A percentile compares a stretch with the other conserved stretches of the same genome.
Conservation (phyloP, 2,888 invertebrate species). For the Dasysyrphus albostriatus region DNA sequence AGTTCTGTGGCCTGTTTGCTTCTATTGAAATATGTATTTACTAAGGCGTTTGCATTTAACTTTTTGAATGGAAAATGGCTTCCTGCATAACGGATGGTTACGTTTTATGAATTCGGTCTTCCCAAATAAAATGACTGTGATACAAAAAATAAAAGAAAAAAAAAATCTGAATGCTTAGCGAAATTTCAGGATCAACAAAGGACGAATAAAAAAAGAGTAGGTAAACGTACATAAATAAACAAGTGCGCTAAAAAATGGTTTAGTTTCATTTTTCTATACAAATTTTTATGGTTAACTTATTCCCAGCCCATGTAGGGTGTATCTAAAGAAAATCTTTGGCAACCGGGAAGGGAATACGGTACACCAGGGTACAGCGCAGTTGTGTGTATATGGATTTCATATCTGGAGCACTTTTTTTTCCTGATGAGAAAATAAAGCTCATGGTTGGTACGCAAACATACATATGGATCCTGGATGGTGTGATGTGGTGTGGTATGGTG, state of each 20-base stretch:
- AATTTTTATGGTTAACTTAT: slow-evolving; percentile 57
- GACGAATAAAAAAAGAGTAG: slow-evolving; percentile 8
- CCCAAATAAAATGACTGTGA: neutral
- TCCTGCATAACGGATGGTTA: slow-evolving; percentile 17
- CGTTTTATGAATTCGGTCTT: neutral
- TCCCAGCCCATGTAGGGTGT: slow-evolving; percentile 35
- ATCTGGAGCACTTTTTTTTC: slow-evolving; percentile 38
- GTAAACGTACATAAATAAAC: slow-evolving; percentile 28
- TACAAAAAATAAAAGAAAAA: neutral
- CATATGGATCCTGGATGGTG: neutral
- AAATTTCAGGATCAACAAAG: slow-evolving; percentile 34
- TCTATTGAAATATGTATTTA: neutral
- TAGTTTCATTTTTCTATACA: slow-evolving; percentile 35
- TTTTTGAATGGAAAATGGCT: neutral
- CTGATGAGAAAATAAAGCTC: slow-evolving; percentile 28
- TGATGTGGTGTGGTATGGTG: neutral
- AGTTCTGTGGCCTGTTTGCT: neutral
- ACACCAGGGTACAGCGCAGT: neutral
- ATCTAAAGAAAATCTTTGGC: slow-evolving; percentile 25
- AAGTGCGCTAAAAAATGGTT: slow-evolving; percentile 11
- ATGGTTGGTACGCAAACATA: neutral
- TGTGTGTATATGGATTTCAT: slow-evolving; percentile 29
- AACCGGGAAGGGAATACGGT: neutral
- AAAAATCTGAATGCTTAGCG: neutral
- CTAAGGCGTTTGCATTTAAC: neutral